Base-by-base conservation (phyloP, 2,888 invertebrate genomes). In the Alloscopus bannaensis region DNA sequence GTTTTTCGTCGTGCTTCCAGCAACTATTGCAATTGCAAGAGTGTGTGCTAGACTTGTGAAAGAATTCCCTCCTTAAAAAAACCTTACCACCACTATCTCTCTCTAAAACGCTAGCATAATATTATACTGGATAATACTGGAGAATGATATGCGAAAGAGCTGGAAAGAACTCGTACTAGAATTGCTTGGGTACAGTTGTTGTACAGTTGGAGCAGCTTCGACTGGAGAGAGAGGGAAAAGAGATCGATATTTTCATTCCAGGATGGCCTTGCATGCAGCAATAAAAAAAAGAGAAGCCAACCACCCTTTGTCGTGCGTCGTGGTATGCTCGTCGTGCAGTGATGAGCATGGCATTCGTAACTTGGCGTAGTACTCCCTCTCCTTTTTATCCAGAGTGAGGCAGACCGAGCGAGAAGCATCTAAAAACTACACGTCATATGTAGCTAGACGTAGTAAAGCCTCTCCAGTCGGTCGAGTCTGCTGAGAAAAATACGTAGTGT, bases 241-340 rank as follows among this genome's bases (percentile, higher is more conserved):
- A 42, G 70, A 78, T 78, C 78, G 70, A 78, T 78, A 78, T 78
- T 59, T 59, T 59, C 59, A 59, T 59, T 78, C 71, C 65, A 71
- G 78, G 71, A 71, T 78, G 78, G 78, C 78, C 78, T 78, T 78
- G 78, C 78, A 78, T 65, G 71, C 47, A 40, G 78, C 78, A 64
- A 78, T 78, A 78, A 78, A 70, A 59, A 60, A 68, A 42, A 69
- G 78, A 78, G 78, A 78, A 78, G 78, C 78, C 78, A 78, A 78
- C 78, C 70, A 78, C 78, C 78, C 52, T 6, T 36, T 66, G 40
- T 62, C 76, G 70, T 52, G 55, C 70, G 78, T 59, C 65, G 65
- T 70, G 59, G 24, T 59, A 59, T 50, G 29, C 45, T 16, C 3
- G 13, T 45, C n/a, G 45, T 45, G 45, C 18, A 45, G 45, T 16